phyloP scores from a whole-genome alignment of 2,113 vertebrate species.

The Azemiops feae region DNA sequence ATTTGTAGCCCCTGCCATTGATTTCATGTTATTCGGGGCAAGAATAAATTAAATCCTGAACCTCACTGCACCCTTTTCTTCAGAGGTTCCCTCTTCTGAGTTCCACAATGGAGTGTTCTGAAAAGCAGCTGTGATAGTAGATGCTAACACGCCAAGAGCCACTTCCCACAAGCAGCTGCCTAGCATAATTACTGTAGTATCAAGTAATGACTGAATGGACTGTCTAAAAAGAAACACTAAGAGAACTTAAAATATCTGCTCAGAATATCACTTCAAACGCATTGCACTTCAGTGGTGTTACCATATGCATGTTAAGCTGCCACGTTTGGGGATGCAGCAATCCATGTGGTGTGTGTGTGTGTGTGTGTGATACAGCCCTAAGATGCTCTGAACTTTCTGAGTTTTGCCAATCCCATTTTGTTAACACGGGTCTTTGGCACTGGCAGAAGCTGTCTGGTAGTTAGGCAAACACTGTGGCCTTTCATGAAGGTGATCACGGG shows the following conservation, averaged over 20 bases:
- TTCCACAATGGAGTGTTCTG: background rate
- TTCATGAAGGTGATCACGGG: background rate
- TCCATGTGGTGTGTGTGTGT: background rate
- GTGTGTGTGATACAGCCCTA: background rate
- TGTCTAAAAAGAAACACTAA: background rate
- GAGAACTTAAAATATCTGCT: background rate
- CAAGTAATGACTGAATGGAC: background rate
- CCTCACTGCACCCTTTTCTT: background rate
- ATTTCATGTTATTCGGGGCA: background rate
- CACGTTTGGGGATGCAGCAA: background rate
- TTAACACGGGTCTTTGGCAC: rapidly evolving
- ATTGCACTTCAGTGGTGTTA: background rate
- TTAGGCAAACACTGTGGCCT: background rate
- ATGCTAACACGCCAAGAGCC: background rate
- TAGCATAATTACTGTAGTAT: background rate
- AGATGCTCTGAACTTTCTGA: constrained; percentile 3
- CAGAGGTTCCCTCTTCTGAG: background rate
- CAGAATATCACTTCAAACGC: background rate
- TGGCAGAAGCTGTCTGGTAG: background rate
- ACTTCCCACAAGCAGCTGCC: background rate
- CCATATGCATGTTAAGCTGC: background rate
- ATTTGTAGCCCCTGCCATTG: background rate
- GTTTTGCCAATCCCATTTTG: background rate
- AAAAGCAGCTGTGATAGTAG: background rate
- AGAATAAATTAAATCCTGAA: background rate